Conservation (phyloP, 2,888 invertebrate species). For the Apotomis turbidana region DNA sequence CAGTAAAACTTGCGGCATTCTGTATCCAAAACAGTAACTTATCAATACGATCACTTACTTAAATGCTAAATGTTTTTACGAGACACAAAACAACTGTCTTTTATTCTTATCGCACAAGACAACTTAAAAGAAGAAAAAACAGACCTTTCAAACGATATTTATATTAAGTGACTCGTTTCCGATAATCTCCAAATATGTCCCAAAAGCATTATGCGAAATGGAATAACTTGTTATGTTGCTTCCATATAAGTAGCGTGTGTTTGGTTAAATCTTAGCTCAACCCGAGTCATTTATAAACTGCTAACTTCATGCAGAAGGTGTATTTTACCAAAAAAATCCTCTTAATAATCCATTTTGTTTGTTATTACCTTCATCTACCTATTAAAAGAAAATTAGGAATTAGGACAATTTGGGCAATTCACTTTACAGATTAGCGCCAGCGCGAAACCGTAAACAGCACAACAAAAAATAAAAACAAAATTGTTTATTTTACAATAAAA, state of each 20-base stretch:
- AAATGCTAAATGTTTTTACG: constrained; percentile 19
- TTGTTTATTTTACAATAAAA: too few species aligned
- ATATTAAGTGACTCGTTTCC: constrained; percentile 10
- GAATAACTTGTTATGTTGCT: background rate
- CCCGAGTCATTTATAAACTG: too few species aligned
- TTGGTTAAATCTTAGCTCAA: too few species aligned
- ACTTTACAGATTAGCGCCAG: too few species aligned
- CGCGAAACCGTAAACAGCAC: too few species aligned
- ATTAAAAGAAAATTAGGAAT: too few species aligned
- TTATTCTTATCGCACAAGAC: background rate
- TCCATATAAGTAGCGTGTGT: background rate
- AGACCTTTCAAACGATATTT: constrained; percentile 7
- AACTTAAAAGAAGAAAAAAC: background rate
- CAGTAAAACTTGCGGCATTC: background rate
- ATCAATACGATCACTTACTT: constrained; percentile 22
- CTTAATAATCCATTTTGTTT: too few species aligned
- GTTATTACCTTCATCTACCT: too few species aligned
- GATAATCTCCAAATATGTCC: background rate
- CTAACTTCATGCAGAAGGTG: too few species aligned
- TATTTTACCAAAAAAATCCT: too few species aligned
- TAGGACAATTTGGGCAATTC: too few species aligned
- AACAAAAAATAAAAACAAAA: too few species aligned
- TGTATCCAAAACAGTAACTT: constrained; percentile 3
- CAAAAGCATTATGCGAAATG: background rate
- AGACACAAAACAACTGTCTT: constrained; percentile 4